These are phyloP conservation scores for Leptopterna dolabrata DNA, from an alignment of 2,888 invertebrate genomes.

Conservation along the genomic window DNA sequence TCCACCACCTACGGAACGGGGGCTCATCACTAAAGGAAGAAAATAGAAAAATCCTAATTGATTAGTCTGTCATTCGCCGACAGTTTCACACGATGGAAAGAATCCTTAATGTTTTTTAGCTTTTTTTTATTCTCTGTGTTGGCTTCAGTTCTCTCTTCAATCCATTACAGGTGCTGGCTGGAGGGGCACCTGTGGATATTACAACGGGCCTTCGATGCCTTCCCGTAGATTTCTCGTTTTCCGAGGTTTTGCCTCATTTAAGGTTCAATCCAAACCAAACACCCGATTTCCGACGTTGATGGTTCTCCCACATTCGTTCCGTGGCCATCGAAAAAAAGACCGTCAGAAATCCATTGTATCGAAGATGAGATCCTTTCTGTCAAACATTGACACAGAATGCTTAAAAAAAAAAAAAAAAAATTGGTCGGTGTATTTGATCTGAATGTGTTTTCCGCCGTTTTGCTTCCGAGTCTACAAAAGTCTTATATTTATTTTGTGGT, in stretches of 20 bases:
- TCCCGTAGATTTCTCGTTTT: background rate
- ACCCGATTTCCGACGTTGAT: slow-evolving; percentile 11
- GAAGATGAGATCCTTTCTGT: background rate
- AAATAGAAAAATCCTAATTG: slow-evolving; percentile 27
- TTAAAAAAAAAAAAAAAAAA: background rate
- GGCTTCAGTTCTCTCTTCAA: background rate
- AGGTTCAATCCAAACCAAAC: background rate
- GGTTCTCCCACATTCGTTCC: background rate
- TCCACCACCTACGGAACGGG: background rate
- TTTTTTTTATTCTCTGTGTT: background rate
- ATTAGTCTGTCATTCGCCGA: slow-evolving; percentile 22
- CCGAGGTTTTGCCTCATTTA: background rate
- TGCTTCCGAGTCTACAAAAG: too few species aligned
- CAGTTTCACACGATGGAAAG: slow-evolving; percentile 27
- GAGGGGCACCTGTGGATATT: slow-evolving; percentile 18
- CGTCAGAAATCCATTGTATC: background rate
- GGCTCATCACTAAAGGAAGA: background rate
- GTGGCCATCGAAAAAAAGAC: background rate
- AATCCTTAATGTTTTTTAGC: background rate
- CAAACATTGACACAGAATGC: background rate
- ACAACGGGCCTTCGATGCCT: slow-evolving; percentile 1
- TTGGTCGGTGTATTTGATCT: too few species aligned
- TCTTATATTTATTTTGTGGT: too few species aligned
- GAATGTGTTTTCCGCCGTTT: too few species aligned
- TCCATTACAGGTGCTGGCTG: background rate